These are phyloP conservation scores for Escarpia spicata DNA, from an alignment of 2,888 invertebrate genomes.

Conservation along the genomic window DNA sequence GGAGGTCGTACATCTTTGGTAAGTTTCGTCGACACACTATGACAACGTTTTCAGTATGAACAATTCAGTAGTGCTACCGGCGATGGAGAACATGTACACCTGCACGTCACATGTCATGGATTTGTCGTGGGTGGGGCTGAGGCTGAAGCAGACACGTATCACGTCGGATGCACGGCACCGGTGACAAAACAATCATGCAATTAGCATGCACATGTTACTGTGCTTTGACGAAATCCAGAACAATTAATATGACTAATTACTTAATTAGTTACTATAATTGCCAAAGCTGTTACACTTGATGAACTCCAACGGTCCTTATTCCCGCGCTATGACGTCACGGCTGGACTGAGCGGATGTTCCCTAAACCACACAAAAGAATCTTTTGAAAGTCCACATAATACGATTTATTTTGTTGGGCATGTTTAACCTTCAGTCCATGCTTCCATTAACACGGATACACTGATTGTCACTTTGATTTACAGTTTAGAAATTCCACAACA, in stretches of 20 bases:
- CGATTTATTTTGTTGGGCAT: too few species aligned
- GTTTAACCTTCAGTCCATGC: too few species aligned
- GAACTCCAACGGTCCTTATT: background rate
- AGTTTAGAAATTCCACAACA: too few species aligned
- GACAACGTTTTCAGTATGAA: too few species aligned
- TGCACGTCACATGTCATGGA: too few species aligned
- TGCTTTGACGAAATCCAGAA: background rate
- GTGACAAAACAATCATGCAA: background rate
- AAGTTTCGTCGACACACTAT: background rate
- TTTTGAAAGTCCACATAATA: too few species aligned
- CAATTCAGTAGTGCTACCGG: too few species aligned
- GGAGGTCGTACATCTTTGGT: constrained; percentile 4
- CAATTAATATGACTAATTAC: background rate
- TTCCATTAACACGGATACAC: too few species aligned
- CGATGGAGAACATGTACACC: too few species aligned
- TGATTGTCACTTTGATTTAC: too few species aligned
- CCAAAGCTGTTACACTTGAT: background rate
- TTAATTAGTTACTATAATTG: background rate
- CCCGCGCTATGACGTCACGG: constrained; percentile 1
- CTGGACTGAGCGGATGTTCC: too few species aligned
- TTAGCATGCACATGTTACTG: background rate
- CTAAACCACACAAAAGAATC: too few species aligned
- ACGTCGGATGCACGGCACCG: background rate
- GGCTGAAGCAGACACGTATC: background rate
- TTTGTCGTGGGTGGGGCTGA: background rate